phyloP scores from a whole-genome alignment of 1,140 invertebrate species.

The Drosophila bocki region DNA sequence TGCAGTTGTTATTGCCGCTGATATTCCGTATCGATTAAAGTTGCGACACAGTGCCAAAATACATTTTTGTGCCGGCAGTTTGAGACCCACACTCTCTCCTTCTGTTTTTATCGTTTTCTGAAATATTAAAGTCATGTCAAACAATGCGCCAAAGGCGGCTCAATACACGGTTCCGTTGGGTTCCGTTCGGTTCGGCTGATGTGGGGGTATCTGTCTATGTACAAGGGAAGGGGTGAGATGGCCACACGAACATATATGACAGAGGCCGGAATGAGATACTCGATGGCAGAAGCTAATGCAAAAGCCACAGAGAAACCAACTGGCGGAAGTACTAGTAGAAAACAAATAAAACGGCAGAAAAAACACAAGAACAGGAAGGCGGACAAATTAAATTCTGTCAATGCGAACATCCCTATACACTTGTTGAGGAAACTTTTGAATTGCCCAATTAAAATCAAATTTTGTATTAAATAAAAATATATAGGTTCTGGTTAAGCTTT shows the following conservation, averaged over 20 bases:
- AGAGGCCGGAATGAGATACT: slow-evolving; percentile 28
- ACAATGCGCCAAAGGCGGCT: slow-evolving; percentile 75
- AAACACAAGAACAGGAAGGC: slow-evolving; percentile 26
- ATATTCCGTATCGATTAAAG: slow-evolving; percentile 68
- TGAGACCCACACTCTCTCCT: slow-evolving; percentile 2
- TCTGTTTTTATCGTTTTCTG: slow-evolving; percentile 62
- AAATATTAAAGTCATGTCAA: slow-evolving; percentile 76
- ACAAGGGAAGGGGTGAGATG: slow-evolving; percentile 1
- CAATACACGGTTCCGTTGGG: slow-evolving; percentile 30
- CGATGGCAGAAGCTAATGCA: slow-evolving; percentile 66
- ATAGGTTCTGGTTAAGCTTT: neutral
- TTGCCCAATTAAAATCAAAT: neutral
- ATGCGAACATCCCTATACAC: slow-evolving; percentile 35
- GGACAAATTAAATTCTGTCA: slow-evolving; percentile 29
- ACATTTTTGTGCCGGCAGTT: slow-evolving; percentile 12
- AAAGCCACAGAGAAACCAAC: slow-evolving; percentile 50
- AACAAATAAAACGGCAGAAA: slow-evolving; percentile 42
- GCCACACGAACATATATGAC: slow-evolving; percentile 43
- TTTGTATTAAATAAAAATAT: neutral
- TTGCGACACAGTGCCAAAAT: slow-evolving; percentile 72
- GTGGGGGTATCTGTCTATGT: slow-evolving; percentile 1
- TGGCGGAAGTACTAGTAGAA: slow-evolving; percentile 51
- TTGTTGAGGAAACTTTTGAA: slow-evolving; percentile 1
- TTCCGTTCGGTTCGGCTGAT: slow-evolving; percentile 3
- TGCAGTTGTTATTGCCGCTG: slow-evolving; percentile 59